Evolutionary conservation across 92 coral and sea anemone species (phyloP).

Genomic region (Plumapathes pennacea): DNA sequence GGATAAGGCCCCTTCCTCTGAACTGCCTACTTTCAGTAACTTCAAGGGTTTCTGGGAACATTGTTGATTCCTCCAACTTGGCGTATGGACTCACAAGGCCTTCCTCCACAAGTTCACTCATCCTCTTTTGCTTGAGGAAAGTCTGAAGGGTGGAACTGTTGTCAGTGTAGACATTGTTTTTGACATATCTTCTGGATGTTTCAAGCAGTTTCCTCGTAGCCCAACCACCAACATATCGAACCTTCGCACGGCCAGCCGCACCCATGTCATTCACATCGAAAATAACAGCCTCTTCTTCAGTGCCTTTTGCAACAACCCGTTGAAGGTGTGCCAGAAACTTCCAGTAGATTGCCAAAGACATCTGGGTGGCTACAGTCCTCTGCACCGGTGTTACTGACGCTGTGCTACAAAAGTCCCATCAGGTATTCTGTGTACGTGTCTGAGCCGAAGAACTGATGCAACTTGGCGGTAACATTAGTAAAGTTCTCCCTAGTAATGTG

Average conservation of each 20-base stretch:
- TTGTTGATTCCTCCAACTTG: slow-evolving; percentile 24
- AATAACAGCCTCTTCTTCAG: slow-evolving; percentile 15
- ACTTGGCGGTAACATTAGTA: slow-evolving; percentile 14
- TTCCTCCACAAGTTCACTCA: slow-evolving; percentile 32
- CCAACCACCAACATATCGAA: slow-evolving; percentile 54
- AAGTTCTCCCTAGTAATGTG: slow-evolving; percentile 27
- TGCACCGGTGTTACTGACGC: neutral
- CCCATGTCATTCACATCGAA: slow-evolving; percentile 37
- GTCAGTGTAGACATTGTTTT: slow-evolving; percentile 3
- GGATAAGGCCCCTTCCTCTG: slow-evolving; percentile 27
- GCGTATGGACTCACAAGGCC: slow-evolving; percentile 19
- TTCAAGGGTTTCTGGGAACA: slow-evolving; percentile 29
- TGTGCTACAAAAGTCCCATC: slow-evolving; percentile 10
- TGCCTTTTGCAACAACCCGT: slow-evolving; percentile 22
- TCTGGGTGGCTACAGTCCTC: slow-evolving; percentile 9
- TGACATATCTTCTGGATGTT: slow-evolving; percentile 13
- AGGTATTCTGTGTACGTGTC: neutral
- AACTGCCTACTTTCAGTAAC: slow-evolving; percentile 25
- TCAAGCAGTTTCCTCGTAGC: slow-evolving; percentile 10
- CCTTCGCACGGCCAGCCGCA: slow-evolving; percentile 19
- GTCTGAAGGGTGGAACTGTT: slow-evolving; percentile 4
- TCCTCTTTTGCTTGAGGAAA: slow-evolving; percentile 1
- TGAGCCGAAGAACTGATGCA: slow-evolving; percentile 13
- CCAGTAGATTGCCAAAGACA: slow-evolving; percentile 14
- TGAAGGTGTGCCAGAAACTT: slow-evolving; percentile 6